phyloP scores from a whole-genome alignment of 2,113 vertebrate genomes.

The Psettodes erumei region DNA sequence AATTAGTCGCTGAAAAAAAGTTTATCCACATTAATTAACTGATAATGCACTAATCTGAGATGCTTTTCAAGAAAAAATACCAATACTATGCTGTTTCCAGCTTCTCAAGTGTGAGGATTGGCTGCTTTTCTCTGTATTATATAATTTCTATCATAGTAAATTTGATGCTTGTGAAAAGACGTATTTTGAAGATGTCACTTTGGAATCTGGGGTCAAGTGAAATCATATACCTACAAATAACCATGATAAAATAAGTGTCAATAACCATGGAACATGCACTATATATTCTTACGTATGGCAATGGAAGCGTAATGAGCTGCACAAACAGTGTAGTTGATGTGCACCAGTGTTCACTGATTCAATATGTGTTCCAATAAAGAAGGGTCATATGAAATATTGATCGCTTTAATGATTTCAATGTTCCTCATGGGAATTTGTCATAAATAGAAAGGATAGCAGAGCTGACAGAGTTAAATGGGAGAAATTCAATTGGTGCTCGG shows the following conservation, averaged over 20 bases:
- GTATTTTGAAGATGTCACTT: too few species aligned
- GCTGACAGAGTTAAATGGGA: slow-evolving; percentile 3
- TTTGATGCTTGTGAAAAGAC: too few species aligned
- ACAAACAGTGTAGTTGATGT: neutral
- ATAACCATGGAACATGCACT: neutral
- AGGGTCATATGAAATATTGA: slow-evolving; percentile 48
- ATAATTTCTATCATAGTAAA: too few species aligned
- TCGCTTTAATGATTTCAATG: slow-evolving; percentile 27
- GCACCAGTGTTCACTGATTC: slow-evolving; percentile 8
- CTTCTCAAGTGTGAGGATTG: too few species aligned
- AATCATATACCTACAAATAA: neutral
- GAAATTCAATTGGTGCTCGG: slow-evolving; percentile 28
- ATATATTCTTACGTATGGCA: neutral
- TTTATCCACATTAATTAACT: too few species aligned
- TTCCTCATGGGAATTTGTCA: slow-evolving; percentile 18
- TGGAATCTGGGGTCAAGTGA: neutral
- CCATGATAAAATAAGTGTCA: neutral
- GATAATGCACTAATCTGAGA: too few species aligned
- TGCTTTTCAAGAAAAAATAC: too few species aligned
- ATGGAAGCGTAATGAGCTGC: neutral
- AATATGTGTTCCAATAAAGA: slow-evolving; percentile 22
- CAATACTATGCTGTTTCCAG: too few species aligned
- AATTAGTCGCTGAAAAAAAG: too few species aligned
- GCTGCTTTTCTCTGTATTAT: too few species aligned
- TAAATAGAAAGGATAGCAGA: slow-evolving; percentile 7